Base-by-base conservation (phyloP, 37 sponge, comb jelly and placozoan species). In the Chondrosia reniformis region DNA sequence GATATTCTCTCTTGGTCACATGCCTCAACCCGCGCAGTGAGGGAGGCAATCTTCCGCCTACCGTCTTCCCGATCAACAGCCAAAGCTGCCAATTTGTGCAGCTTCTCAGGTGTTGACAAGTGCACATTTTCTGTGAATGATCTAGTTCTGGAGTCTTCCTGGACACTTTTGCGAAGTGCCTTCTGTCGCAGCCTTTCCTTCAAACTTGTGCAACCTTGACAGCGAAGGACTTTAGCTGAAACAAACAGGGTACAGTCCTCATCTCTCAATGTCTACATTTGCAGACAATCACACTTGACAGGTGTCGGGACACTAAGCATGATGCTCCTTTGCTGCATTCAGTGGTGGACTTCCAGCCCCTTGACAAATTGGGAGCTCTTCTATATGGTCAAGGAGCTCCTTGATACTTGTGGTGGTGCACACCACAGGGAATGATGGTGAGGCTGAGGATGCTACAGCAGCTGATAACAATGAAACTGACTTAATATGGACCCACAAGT, bases 181-280 rank as follows among this genome's bases (percentile, higher is more conserved):
- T 64, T 64, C 33, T 64, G 34, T 28, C 66, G 66, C 66, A 30
- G 34, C 66, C 66, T 64, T 27, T 64, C 66, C 32, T 64, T 64
- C 66, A 64, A 13, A n/a, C 6, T 4, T 33, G 8, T 64, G 34
- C 66, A 64, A 32, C 33, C 6, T 3, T 64, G 66, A 36, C 66
- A 64, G 33, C 66, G 66, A 64, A 10, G 2, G 34, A 64, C 33
- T 19, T 13, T 27, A 19, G 33, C 32, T 33, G 66, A 28, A 2
- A 64, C 66, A 64, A 64, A 36, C 66, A 64, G 66, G 17, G 31
- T 7, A 13, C 66, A 64, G 34, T 64, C 31, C 19, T 33, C 34
- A 64, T 64, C 66, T 28, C 66, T n/a, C 33, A 32, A 27, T 4
- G 34, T 32, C 31, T 64, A 36, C 34, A 64, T 33, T 33, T 64